These are phyloP conservation scores for Homalodisca vitripennis DNA, from an alignment of 1,140 invertebrate species.

Conservation along the genomic window DNA sequence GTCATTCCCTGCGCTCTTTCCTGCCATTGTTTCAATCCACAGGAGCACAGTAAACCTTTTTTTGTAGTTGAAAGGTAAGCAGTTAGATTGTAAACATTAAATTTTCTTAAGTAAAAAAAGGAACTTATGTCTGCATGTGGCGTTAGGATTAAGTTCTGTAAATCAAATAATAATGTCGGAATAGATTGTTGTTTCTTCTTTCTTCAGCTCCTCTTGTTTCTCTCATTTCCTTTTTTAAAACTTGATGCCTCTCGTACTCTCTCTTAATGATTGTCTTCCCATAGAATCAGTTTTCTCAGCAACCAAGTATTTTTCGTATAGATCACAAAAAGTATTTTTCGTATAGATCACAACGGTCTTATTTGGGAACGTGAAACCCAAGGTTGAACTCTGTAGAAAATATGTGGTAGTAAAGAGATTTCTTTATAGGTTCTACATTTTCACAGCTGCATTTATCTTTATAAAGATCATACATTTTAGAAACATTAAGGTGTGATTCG, in stretches of 20 bases:
- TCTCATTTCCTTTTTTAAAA: slow-evolving; percentile 24
- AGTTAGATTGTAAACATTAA: slow-evolving; percentile 41
- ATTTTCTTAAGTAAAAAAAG: slow-evolving; percentile 40
- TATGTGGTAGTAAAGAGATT: slow-evolving; percentile 8
- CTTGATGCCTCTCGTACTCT: slow-evolving; percentile 10
- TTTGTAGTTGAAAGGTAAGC: slow-evolving; percentile 36
- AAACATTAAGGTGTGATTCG: too few species aligned
- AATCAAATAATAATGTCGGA: slow-evolving; percentile 35
- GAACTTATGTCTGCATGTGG: slow-evolving; percentile 38
- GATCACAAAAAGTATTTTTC: slow-evolving; percentile 26
- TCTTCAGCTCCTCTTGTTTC: not conserved
- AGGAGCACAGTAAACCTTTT: too few species aligned
- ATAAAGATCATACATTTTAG: too few species aligned
- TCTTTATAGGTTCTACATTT: too few species aligned
- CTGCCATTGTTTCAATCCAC: too few species aligned
- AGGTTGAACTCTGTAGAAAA: slow-evolving; percentile 22
- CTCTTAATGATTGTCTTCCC: slow-evolving; percentile 9
- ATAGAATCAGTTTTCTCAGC: slow-evolving; percentile 11
- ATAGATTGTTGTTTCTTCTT: not conserved
- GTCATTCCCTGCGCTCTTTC: too few species aligned
- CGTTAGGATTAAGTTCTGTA: slow-evolving; percentile 41
- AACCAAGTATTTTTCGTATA: slow-evolving; percentile 18
- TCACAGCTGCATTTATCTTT: too few species aligned
- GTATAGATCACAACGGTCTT: slow-evolving; percentile 30
- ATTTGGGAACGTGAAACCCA: slow-evolving; percentile 29